Conservation (phyloP, 2,888 invertebrate genomes). For the Matsumyia berberina region DNA sequence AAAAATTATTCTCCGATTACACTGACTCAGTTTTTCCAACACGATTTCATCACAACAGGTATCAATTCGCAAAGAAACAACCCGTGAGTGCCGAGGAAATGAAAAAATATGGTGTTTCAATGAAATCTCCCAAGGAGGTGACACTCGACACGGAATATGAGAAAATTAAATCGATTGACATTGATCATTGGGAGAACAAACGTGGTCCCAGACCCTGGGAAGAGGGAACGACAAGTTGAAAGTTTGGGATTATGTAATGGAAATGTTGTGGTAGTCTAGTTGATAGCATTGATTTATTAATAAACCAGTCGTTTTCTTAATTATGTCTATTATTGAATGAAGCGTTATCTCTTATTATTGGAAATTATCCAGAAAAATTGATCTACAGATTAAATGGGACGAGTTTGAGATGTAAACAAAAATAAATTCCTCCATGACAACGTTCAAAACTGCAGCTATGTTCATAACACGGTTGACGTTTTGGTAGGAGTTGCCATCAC, state of each 20-base stretch:
- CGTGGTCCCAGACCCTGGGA: conserved; percentile 96
- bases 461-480: background rate
- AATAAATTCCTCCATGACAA: background rate
- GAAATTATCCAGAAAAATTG: too few relatives aligned
- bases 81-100: conserved; percentile 87
- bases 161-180: conserved; percentile 89
- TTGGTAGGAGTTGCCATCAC: background rate
- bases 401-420: conserved; percentile 27
- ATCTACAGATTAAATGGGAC: background rate
- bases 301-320: background rate
- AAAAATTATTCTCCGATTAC: background rate
- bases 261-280: background rate
- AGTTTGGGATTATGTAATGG: conserved; percentile 15
- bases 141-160: conserved; percentile 91
- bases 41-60: conserved; percentile 82
- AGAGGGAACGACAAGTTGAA: conserved; percentile 80
- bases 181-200: conserved; percentile 93
- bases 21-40: background rate
- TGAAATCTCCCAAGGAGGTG: conserved; percentile 88
- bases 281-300: conserved; percentile 1
- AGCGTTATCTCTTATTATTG: background rate
- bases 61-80: conserved; percentile 87
- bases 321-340: too few relatives aligned
- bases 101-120: conserved; percentile 87
- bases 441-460: background rate